A percentile compares a stretch with the other conserved stretches of the same genome.
Evolutionary conservation across 35 echinoderm and acorn worm species (phyloP).

Genomic region (Apostichopus japonicus): DNA sequence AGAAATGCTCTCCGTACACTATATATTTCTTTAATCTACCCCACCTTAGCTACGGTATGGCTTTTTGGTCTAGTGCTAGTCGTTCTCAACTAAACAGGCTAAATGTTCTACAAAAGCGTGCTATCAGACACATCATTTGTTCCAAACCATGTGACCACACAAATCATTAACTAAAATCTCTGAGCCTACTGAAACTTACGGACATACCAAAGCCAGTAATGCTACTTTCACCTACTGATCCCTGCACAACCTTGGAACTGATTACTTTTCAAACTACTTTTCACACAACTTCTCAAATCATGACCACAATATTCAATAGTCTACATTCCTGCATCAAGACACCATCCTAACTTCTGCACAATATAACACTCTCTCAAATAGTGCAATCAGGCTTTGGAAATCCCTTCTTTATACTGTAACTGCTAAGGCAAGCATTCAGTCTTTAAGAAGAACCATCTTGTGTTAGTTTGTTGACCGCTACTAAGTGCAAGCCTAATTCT

Average conservation of each 20-base stretch:
- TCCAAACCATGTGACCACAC: neutral
- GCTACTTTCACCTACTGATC: neutral
- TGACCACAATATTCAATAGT: too few relatives aligned
- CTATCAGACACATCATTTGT: neutral
- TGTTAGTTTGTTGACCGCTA: too few relatives aligned
- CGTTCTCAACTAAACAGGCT: neutral
- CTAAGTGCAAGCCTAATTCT: too few relatives aligned
- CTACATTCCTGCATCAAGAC: too few relatives aligned
- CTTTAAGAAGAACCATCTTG: too few relatives aligned
- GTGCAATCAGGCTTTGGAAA: too few relatives aligned
- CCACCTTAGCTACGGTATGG: neutral
- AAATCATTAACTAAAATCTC: neutral
- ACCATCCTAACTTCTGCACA: too few relatives aligned
- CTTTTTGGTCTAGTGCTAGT: too few relatives aligned
- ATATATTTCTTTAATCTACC: slow-evolving; percentile 30
- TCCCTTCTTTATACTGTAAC: too few relatives aligned
- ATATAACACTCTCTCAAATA: neutral
- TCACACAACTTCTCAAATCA: too few relatives aligned
- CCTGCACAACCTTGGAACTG: neutral
- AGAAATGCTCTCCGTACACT: neutral
- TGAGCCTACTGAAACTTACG: neutral
- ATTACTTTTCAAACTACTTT: neutral
- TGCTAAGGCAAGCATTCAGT: too few relatives aligned
- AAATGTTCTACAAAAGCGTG: neutral
- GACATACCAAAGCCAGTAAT: neutral